phyloP scores from a whole-genome alignment of 1,140 invertebrate species.

The Bombus vancouverensis region DNA sequence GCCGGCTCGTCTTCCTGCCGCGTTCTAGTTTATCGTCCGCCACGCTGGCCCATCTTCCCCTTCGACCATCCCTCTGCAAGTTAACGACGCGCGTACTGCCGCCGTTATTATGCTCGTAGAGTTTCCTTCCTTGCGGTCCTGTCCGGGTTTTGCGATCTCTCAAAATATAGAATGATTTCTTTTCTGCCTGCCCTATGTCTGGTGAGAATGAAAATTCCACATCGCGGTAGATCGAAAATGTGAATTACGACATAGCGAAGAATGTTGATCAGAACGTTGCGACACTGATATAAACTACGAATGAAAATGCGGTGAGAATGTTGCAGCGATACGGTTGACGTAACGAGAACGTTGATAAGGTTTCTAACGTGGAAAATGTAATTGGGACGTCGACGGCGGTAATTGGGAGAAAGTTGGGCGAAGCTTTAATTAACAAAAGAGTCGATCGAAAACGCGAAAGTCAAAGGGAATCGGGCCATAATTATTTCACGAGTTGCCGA shows the following conservation, averaged over 20 bases:
- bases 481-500: background rate
- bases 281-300: background rate
- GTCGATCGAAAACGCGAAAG: background rate
- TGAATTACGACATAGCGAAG: background rate
- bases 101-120: slow-evolving; percentile 3
- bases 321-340: background rate
- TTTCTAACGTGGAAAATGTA: background rate
- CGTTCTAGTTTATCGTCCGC: slow-evolving; percentile 67
- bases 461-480: no score
- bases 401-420: background rate
- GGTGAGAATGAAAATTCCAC: background rate
- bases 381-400: background rate
- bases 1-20: slow-evolving; percentile 67
- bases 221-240: background rate
- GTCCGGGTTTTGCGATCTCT: background rate
- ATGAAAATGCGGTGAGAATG: background rate
- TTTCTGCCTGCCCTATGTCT: background rate
- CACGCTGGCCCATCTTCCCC: slow-evolving; percentile 16
- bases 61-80: background rate
- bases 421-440: slow-evolving; percentile 6
- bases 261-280: background rate
- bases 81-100: slow-evolving; percentile 25
- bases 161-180: background rate
- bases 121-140: background rate
- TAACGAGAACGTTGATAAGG: background rate